These are phyloP conservation scores for Elysia chlorotica DNA, from an alignment of 1,140 invertebrate genomes.

Conservation along the genomic window DNA sequence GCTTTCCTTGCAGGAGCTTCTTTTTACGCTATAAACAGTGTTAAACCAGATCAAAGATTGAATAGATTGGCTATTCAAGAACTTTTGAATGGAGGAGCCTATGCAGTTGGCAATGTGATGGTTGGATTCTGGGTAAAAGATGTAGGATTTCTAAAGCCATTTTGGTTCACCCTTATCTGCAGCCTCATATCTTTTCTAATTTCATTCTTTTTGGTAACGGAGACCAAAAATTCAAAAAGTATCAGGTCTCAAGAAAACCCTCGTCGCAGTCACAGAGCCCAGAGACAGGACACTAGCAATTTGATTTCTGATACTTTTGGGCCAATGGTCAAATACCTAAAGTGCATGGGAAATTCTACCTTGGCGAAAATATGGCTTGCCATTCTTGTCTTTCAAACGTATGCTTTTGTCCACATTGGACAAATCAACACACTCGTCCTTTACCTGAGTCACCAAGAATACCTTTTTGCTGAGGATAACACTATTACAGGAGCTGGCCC, in stretches of 20 bases:
- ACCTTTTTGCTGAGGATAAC: constrained; percentile 27
- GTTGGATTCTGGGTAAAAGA: constrained; percentile 55
- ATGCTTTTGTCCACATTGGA: constrained; percentile 53
- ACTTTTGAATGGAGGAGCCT: constrained; percentile 53
- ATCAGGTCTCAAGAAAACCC: constrained; percentile 23
- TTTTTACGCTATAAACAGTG: constrained; percentile 51
- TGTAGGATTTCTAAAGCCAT: constrained; percentile 47
- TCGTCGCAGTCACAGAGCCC: constrained; percentile 6
- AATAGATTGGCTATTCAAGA: constrained; percentile 54
- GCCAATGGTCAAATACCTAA: constrained; percentile 48
- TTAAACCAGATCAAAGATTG: constrained; percentile 44
- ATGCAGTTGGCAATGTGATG: constrained; percentile 56
- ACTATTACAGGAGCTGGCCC: constrained; percentile 35
- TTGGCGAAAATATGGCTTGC: constrained; percentile 52
- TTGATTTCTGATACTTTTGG: constrained; percentile 51
- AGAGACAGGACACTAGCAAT: constrained; percentile 36
- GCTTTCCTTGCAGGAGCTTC: constrained; percentile 52
- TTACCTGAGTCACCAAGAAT: constrained; percentile 47
- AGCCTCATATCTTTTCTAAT: constrained; percentile 48
- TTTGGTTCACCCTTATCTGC: constrained; percentile 54
- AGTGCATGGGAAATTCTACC: constrained; percentile 43
- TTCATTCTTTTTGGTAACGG: constrained; percentile 50
- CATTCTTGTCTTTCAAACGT: constrained; percentile 53
- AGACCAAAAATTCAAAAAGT: no score
- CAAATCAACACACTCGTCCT: constrained; percentile 53